Conservation (phyloP, 2,888 invertebrate genomes). For the Esperia sulphurella region DNA sequence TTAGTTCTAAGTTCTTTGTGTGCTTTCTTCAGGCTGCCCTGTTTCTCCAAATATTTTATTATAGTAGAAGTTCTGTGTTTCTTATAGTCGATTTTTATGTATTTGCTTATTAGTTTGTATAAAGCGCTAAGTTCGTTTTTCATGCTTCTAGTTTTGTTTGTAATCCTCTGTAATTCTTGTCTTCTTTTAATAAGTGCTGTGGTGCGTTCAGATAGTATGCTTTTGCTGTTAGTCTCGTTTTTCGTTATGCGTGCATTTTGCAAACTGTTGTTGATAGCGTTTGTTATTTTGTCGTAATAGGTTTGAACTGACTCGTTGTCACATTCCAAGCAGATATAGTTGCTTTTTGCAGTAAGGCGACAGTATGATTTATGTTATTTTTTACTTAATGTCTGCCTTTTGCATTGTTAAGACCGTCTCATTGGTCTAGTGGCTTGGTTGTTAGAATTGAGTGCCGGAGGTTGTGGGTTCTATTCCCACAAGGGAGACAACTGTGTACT, state of each 20-base stretch:
- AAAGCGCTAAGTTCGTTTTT: conserved; percentile 16
- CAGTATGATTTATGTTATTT: too few species aligned
- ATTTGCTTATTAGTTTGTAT: conserved; percentile 16
- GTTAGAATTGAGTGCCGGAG: too few species aligned
- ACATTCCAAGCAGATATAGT: too few species aligned
- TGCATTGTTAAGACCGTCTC: too few species aligned
- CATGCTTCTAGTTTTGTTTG: conserved; percentile 11
- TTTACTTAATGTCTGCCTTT: too few species aligned
- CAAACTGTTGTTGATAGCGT: conserved; percentile 9
- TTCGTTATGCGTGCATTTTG: not conserved
- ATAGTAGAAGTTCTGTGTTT: conserved; percentile 11
- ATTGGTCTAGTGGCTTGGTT: too few species aligned
- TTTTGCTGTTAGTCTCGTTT: conserved; percentile 1
- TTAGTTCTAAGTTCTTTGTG: conserved; percentile 15
- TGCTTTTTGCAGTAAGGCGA: too few species aligned
- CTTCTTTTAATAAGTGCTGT: conserved; percentile 9
- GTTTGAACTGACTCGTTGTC: conserved; percentile 12
- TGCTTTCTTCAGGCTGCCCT: conserved; percentile 14
- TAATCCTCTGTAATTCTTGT: conserved; percentile 11
- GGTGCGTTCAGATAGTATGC: conserved; percentile 14
- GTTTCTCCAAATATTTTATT: conserved; percentile 8
- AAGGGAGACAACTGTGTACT: too few species aligned
- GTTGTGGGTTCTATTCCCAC: too few species aligned
- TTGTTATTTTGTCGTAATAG: conserved; percentile 14
- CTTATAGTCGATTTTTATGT: conserved; percentile 14